Base-by-base conservation (phyloP, 2,888 invertebrate genomes). In the Eurytoma adleriae region DNA sequence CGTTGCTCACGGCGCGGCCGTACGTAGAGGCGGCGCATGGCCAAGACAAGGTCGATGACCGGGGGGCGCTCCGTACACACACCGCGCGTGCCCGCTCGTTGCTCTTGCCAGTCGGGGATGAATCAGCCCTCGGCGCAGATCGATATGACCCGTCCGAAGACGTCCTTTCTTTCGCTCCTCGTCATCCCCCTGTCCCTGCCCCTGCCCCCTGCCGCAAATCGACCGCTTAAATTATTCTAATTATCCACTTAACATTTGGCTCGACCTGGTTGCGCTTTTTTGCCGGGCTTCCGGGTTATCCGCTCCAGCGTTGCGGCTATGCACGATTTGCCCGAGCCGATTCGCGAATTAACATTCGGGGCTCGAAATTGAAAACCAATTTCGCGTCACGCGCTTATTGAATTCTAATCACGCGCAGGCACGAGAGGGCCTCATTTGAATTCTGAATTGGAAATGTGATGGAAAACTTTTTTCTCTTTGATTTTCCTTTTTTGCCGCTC, bases 41-140 rank as follows among this genome's bases (percentile, higher is more conserved):
- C 59, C 61, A 75, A 79, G 73, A 75, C 66, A 77, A 78, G 81
- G 81, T 81, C 78, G 71, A 78, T 74, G 81, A n/a, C 81, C 78
- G 62, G 20, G 48, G 20, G 56, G 24, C 66, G 10, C 74, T 20
- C 27, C 24, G 1, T 50, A n/a, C 27, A 16, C 24, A 59, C 54
- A 16, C 56, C 7, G 12, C 64, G 10, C 18, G 13, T 24, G 52
- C 66, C 5, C 52, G 20, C 71, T 48, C 71, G 12, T 24, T 56
- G 54, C 64, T n/a, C n/a, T 18, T 62, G 12, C 67, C 27, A 57
- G 67, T 52, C 54, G 64, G 78, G 74, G 82, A 80, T 78, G 83
- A 83, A 83, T 83, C 82, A 79, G 75, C 82, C 79, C 83, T 83
- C 80, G 70, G 73, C 27, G 61, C 78, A 64, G 73, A 82, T 83